Conservation (phyloP, 1,140 invertebrate species). For the Neodiprion fabricii region DNA sequence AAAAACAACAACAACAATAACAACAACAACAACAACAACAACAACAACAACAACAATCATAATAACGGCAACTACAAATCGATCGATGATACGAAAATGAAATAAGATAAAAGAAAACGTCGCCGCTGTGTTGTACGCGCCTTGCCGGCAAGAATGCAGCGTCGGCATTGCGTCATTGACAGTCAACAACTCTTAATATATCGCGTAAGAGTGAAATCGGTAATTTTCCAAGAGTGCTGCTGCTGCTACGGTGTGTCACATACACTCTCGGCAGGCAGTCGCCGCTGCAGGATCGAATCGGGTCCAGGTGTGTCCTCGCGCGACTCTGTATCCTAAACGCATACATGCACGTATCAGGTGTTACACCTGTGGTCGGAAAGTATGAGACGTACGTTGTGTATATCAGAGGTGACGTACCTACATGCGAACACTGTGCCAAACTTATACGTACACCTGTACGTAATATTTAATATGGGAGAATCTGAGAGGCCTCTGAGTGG, state of each 20-base stretch:
- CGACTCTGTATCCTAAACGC: slow-evolving; percentile 26
- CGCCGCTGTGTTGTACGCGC: background rate
- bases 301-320: slow-evolving; percentile 26
- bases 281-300: slow-evolving; percentile 17
- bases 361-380: too few species aligned
- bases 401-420: too few species aligned
- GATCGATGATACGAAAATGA: slow-evolving; percentile 2
- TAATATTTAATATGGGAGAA: background rate
- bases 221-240: slow-evolving; percentile 22
- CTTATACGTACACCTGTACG: too few species aligned
- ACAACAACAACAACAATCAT: too few species aligned
- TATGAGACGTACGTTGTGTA: too few species aligned
- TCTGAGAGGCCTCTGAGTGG: background rate
- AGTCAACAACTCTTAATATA: slow-evolving; percentile 20
- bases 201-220: slow-evolving; percentile 16
- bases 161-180: slow-evolving; percentile 20
- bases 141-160: slow-evolving; percentile 8
- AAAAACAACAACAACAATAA: too few species aligned
- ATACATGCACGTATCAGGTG: background rate
- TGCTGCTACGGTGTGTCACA: background rate
- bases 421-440: too few species aligned
- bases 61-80: background rate
- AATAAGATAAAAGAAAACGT: slow-evolving; percentile 22
- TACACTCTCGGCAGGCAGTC: background rate
- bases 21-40: too few species aligned